These are phyloP conservation scores for Anneissia japonica DNA, from an alignment of 35 echinoderm and acorn worm species.

Conservation along the genomic window DNA sequence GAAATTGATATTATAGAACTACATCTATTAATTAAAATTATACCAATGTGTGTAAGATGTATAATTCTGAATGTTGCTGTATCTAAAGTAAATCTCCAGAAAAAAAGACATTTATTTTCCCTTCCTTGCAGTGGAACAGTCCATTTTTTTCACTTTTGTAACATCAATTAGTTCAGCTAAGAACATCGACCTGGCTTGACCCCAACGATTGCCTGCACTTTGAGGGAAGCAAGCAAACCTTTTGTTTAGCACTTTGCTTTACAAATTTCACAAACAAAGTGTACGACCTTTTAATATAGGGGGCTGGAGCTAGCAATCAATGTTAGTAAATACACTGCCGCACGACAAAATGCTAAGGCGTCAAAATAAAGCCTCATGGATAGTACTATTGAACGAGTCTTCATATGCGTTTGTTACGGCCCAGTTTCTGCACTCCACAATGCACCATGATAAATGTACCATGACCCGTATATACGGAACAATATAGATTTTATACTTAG, in stretches of 20 bases:
- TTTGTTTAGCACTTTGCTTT: background rate
- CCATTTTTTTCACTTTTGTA: background rate
- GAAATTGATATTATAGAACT: no score
- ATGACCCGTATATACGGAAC: no score
- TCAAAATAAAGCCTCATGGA: background rate
- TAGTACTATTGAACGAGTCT: background rate
- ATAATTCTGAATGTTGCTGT: no score
- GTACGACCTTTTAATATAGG: conserved; percentile 1
- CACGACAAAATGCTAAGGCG: background rate
- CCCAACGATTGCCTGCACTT: background rate
- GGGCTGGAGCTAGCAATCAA: background rate
- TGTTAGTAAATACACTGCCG: background rate
- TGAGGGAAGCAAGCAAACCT: background rate
- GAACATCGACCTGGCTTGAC: background rate
- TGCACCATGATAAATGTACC: background rate
- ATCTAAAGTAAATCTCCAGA: no score
- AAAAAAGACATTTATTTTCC: no score
- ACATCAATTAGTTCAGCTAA: conserved; percentile 1
- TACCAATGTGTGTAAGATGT: no score
- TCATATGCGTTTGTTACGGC: background rate
- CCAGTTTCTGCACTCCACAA: background rate
- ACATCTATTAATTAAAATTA: no score
- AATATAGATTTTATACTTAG: no score
- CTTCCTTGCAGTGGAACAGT: background rate
- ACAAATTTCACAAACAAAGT: conserved; percentile 2